Conservation (phyloP, 2,113 vertebrate genomes). For the Brienomyrus longianalis region DNA sequence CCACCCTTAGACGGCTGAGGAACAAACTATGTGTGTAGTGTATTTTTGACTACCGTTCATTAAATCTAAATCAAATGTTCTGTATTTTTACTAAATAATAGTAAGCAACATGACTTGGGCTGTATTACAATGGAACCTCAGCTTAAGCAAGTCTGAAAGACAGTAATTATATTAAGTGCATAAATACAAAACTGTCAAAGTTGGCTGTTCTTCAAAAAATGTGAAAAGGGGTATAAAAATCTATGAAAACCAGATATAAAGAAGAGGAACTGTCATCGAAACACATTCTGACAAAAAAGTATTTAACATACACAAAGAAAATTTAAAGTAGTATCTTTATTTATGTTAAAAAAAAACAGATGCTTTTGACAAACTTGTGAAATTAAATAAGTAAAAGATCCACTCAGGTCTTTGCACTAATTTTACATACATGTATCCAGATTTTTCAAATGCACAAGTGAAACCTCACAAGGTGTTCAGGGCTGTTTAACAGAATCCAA, state of each 20-base stretch:
- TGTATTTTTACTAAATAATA: neutral
- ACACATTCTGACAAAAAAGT: neutral
- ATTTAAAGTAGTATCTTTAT: neutral
- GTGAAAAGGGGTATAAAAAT: neutral
- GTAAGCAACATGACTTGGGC: neutral
- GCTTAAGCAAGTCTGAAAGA: neutral
- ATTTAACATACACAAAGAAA: neutral
- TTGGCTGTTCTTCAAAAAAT: neutral
- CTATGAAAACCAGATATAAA: neutral
- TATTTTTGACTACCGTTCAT: neutral
- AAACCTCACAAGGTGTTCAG: neutral
- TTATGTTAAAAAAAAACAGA: neutral
- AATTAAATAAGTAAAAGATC: neutral
- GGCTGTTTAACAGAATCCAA: neutral
- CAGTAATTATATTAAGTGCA: neutral
- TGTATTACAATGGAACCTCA: neutral
- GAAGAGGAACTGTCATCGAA: neutral
- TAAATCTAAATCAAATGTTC: neutral
- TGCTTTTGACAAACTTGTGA: neutral
- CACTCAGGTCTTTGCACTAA: neutral
- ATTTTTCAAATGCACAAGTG: neutral
- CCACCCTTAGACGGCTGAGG: neutral
- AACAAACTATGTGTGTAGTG: neutral
- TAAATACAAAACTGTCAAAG: neutral
- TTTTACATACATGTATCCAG: neutral